Evolutionary conservation across 2,888 invertebrate species (phyloP), one percentile per base, ranked within the genome.

Genomic region (Eremobia ochroleuca): DNA sequence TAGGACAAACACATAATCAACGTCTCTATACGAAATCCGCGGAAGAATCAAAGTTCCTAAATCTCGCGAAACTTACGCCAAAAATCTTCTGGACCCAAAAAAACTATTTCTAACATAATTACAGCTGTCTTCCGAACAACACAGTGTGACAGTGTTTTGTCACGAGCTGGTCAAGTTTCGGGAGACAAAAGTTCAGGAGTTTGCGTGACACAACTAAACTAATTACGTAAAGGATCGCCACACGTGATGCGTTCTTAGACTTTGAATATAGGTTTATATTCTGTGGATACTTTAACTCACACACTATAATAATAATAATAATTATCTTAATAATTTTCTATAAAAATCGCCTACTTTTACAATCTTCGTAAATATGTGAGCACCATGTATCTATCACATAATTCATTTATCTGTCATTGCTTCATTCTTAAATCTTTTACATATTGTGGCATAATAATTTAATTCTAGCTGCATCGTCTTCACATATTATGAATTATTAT

Each of bases 131-230:
- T 13, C 34, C 31, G 62, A 73, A 71, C 43, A 73, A 78, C 71
- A 62, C 55, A 34, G 73, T 34, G 25, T 28, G 81, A 72, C 75
- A 65, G 68, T 61, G 80, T 82, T 43, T 73, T 76, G 85, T 77
- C 79, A 58, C 68, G 73, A 40, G 46, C 79, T 76, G 77, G 76
- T 75, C 71, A 73, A 83, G 79, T 87, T 83, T 65, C 43, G 55
- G 70, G 62, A 59, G 49, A 8, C 55, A 72, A 40, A 55, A 79
- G 69, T 70, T 76, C 28, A 77, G 46, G 55, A 77, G 67, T 76
- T 80, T 69, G 64, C 28, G 79, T 84, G 61, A 73, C 75, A 67
- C 37, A 80, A 85, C 79, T 77, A 78, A 87, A 88, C 83, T 88
- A 83, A 87, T 88, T 88, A 88, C 78, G 46, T 34, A 40, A 72